Percentiles rank a stretch among this genome's conserved stretches.
These are phyloP conservation scores for Falco concolor DNA, from an alignment of 2,797 vertebrate species.

Conservation along the genomic window DNA sequence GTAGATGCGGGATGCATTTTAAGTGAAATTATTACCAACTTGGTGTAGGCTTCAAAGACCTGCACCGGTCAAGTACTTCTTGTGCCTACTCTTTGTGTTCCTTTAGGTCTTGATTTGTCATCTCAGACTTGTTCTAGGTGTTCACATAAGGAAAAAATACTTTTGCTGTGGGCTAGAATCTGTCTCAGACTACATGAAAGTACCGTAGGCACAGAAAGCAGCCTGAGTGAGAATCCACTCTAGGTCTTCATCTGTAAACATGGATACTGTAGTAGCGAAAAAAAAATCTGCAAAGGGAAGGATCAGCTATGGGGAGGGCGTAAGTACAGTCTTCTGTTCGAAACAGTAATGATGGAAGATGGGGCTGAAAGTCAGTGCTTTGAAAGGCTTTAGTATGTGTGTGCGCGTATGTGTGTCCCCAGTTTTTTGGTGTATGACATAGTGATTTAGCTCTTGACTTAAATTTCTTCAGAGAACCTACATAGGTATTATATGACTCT, in stretches of 20 bases:
- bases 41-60: not conserved
- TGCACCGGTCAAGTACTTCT: fast-evolving
- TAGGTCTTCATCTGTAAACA: not conserved
- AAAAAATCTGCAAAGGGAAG: not conserved
- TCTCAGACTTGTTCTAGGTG: not conserved
- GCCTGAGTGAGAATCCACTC: not conserved
- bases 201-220: not conserved
- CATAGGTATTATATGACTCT: not conserved
- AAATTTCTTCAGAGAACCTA: not conserved
- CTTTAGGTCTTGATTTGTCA: not conserved
- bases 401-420: not conserved
- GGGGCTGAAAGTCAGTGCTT: not conserved
- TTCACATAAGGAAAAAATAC: not conserved
- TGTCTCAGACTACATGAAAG: not conserved
- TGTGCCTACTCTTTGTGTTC: not conserved
- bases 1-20: not conserved
- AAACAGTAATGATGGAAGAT: not conserved
- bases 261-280: not conserved
- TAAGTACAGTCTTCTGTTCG: not conserved
- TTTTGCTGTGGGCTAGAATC: not conserved
- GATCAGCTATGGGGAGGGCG: fast-evolving
- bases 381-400: not conserved
- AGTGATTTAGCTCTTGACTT: not conserved
- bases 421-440: not conserved
- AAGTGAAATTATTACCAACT: not conserved